Percentiles rank a stretch among this genome's conserved stretches.
phyloP scores from a whole-genome alignment of 2,113 vertebrate species.

The Nematolebias whitei region DNA sequence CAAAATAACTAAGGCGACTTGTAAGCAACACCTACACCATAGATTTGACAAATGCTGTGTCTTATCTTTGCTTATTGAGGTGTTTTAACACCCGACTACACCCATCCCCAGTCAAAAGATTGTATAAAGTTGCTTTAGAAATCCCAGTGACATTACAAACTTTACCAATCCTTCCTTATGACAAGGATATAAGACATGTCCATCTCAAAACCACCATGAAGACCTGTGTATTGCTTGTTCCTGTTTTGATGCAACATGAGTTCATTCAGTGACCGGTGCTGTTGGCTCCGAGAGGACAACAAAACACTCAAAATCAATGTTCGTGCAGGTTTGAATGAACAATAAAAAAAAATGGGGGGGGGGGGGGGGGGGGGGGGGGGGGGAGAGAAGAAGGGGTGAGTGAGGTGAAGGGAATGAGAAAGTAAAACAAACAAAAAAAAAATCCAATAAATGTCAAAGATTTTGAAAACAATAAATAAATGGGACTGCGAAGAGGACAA shows the following conservation, averaged over 20 bases:
- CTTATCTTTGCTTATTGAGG: slow-evolving; percentile 70
- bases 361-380: slow-evolving; percentile 51
- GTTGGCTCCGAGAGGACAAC: slow-evolving; percentile 89
- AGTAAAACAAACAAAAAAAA: slow-evolving; percentile 31
- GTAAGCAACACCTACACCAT: slow-evolving; percentile 85
- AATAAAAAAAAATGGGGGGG: slow-evolving; percentile 36
- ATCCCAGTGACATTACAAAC: slow-evolving; percentile 79
- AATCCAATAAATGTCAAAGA: not conserved
- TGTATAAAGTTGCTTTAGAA: slow-evolving; percentile 82
- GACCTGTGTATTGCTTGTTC: slow-evolving; percentile 85
- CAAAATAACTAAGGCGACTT: slow-evolving; percentile 85
- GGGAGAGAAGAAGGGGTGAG: slow-evolving; percentile 16
- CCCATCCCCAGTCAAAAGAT: slow-evolving; percentile 75
- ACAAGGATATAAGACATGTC: slow-evolving; percentile 86
- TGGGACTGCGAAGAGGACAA: slow-evolving; percentile 37
- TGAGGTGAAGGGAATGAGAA: slow-evolving; percentile 21
- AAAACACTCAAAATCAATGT: slow-evolving; percentile 94
- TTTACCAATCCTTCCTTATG: slow-evolving; percentile 82
- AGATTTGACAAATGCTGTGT: slow-evolving; percentile 82
- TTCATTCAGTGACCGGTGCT: slow-evolving; percentile 91
- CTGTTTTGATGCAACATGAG: slow-evolving; percentile 84
- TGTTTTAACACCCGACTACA: slow-evolving; percentile 67
- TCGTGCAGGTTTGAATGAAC: slow-evolving; percentile 88
- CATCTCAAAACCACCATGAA: slow-evolving; percentile 88
- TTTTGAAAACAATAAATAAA: slow-evolving; percentile 40